Conservation (phyloP, 2,888 invertebrate species). For the Cataglyphis livida region DNA sequence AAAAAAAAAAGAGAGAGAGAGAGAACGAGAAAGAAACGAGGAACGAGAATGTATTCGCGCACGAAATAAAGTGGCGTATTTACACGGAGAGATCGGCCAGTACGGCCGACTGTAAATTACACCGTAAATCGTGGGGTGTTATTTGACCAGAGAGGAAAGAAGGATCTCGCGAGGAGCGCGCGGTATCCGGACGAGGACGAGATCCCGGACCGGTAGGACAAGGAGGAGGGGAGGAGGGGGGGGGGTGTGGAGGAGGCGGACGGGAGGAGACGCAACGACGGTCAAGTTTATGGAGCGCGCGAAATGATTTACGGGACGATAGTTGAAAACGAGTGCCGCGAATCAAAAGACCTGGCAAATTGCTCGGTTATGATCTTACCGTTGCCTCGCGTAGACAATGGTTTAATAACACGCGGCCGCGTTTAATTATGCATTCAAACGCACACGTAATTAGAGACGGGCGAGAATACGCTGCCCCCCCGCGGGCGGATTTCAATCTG, state of each 20-base stretch:
- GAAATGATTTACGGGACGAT: constrained; percentile 73
- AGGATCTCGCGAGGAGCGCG: constrained; percentile 3
- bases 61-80: constrained; percentile 72
- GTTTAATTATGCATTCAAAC: constrained; percentile 54
- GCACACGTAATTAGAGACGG: constrained; percentile 38
- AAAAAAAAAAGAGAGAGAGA: neutral
- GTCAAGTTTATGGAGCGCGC: constrained; percentile 70
- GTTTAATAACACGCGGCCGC: constrained; percentile 62
- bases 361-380: constrained; percentile 52
- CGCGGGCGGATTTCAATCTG: constrained; percentile 45
- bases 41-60: constrained; percentile 40
- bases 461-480: constrained; percentile 3
- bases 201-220: neutral
- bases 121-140: constrained; percentile 70
- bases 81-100: constrained; percentile 67
- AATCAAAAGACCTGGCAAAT: constrained; percentile 72
- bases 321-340: constrained; percentile 75
- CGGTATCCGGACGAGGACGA: constrained; percentile 38
- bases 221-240: neutral
- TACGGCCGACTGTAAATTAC: constrained; percentile 69
- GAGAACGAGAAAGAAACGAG: constrained; percentile 4
- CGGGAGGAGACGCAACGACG: constrained; percentile 51
- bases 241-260: neutral
- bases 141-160: constrained; percentile 58
- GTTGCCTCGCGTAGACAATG: constrained; percentile 62